These are phyloP conservation scores for Halyomorpha halys DNA, from an alignment of 1,140 invertebrate species.

Conservation along the genomic window DNA sequence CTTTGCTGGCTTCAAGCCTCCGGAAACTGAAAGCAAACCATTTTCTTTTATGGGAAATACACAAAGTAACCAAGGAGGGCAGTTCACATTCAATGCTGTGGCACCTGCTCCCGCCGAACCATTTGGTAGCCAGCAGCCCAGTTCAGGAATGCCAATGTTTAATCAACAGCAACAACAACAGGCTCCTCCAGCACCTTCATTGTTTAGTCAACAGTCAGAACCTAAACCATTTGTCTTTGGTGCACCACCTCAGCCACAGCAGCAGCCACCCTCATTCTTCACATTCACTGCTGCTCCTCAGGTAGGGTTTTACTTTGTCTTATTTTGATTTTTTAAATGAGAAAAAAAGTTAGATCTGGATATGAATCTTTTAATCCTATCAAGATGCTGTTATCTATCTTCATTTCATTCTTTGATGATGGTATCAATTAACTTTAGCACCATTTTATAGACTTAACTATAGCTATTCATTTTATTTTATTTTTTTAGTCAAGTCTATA, in stretches of 20 bases:
- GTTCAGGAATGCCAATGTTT: no score
- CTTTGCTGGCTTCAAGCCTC: constrained; percentile 4
- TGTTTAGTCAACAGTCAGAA: constrained; percentile 2
- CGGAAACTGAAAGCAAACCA: constrained; percentile 8
- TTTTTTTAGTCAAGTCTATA: no score
- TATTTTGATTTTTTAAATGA: no score
- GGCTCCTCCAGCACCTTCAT: neutral
- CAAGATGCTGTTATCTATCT: no score
- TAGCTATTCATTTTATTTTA: no score
- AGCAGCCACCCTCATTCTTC: neutral
- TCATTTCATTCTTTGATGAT: no score
- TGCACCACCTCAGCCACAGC: neutral
- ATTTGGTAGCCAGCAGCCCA: neutral
- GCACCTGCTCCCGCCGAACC: neutral
- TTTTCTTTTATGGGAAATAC: constrained; percentile 3
- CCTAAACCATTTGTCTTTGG: constrained; percentile 5
- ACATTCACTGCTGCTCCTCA: neutral
- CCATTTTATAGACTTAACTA: no score
- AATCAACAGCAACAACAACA: neutral
- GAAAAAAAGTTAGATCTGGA: no score
- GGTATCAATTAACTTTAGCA: no score
- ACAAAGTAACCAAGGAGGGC: neutral
- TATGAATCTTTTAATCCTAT: no score
- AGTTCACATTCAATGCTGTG: neutral
- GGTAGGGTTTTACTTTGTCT: neutral